Conservation (phyloP, 2,888 invertebrate genomes). For the Eristalis pertinax region DNA sequence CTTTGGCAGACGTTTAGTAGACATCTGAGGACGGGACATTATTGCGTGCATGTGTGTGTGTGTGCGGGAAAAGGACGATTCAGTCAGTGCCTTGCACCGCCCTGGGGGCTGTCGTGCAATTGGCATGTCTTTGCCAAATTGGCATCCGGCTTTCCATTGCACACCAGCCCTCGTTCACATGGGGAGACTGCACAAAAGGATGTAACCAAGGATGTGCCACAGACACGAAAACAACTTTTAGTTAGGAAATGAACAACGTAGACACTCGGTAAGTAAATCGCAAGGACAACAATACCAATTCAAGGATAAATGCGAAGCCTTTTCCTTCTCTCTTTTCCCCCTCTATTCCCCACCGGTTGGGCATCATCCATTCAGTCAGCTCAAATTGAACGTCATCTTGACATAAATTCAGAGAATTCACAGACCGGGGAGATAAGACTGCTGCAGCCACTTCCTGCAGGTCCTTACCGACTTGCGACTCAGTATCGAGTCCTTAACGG, state of each 20-base stretch:
- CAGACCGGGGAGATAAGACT: background rate
- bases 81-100: constrained; percentile 6
- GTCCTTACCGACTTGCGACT: background rate
- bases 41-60: constrained; percentile 38
- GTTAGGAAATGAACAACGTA: constrained; percentile 43
- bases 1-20: constrained; percentile 55
- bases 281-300: constrained; percentile 35
- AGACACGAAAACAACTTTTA: constrained; percentile 52
- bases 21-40: constrained; percentile 48
- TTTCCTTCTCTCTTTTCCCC: no score
- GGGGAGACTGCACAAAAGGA: constrained; percentile 13
- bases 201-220: constrained; percentile 43
- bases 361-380: background rate
- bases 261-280: constrained; percentile 58
- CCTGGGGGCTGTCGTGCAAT: constrained; percentile 51
- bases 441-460: constrained; percentile 16
- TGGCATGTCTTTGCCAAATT: constrained; percentile 70
- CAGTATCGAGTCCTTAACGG: background rate
- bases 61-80: background rate
- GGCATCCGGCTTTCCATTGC: constrained; percentile 45
- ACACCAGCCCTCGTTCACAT: constrained; percentile 29
- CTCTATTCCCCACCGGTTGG: background rate
- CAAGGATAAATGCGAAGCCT: constrained; percentile 41
- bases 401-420: background rate
- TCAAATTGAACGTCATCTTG: background rate